phyloP scores from a whole-genome alignment of 1,140 invertebrate species.

The Platyscapa corneri region DNA sequence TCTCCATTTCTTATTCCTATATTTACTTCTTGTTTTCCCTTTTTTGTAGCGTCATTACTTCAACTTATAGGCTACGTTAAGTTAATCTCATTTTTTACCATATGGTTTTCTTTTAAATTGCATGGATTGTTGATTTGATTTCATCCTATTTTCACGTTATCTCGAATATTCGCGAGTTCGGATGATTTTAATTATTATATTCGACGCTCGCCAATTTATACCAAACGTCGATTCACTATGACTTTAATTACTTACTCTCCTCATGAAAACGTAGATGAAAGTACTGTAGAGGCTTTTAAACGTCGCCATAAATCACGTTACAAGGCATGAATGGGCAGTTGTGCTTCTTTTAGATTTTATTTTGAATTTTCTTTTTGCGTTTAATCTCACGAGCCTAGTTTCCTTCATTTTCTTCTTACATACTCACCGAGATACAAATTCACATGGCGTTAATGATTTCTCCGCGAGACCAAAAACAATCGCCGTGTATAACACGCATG shows the following conservation, averaged over 20 bases:
- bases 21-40: not conserved
- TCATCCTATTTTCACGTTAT: not conserved
- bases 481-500: not conserved
- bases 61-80: not conserved
- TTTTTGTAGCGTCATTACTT: not conserved
- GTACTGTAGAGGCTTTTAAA: conserved; percentile 2
- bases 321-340: conserved; percentile 4
- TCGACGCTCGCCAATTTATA: not conserved
- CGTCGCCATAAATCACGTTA: conserved; percentile 8
- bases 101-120: not conserved
- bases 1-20: not conserved
- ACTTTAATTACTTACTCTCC: conserved; percentile 27
- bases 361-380: not conserved
- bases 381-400: not conserved
- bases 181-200: conserved; percentile 17
- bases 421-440: not conserved
- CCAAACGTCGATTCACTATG: not conserved
- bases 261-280: conserved; percentile 16
- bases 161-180: not conserved
- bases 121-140: not conserved
- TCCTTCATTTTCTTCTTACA: not conserved
- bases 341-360: not conserved
- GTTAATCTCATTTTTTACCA: not conserved
- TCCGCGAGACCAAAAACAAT: not conserved
- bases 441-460: conserved; percentile 33